A percentile compares a stretch with the other conserved stretches of the same genome.
Conservation (phyloP, 2,888 invertebrate species). For the Nephrotoma flavescens region DNA sequence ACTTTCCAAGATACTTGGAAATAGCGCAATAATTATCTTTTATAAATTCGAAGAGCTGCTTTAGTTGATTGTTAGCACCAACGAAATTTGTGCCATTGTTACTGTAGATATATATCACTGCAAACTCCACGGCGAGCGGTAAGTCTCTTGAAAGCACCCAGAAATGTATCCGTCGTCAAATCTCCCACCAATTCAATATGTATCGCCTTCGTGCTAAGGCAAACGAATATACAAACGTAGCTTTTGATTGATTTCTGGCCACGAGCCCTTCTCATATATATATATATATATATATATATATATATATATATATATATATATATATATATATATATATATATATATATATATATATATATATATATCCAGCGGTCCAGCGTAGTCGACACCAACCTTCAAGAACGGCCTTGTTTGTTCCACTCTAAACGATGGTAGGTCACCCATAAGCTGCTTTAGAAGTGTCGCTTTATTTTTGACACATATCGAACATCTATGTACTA, state of each 20-base stretch:
- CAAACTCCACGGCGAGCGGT: too few relatives aligned
- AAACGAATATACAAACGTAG: constrained; percentile 18
- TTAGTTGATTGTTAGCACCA: constrained; percentile 7
- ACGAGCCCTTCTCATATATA: constrained; percentile 9
- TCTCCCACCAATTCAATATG: too few relatives aligned
- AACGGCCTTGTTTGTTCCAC: constrained; percentile 9
- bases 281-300: too few relatives aligned
- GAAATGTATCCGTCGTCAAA: constrained; percentile 15
- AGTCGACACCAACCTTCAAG: constrained; percentile 12
- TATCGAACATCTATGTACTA: constrained; percentile 9
- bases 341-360: too few relatives aligned
- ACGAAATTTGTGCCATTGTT: too few relatives aligned
- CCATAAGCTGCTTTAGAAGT: constrained; percentile 14
- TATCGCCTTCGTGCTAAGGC: constrained; percentile 14
- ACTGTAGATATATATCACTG: too few relatives aligned
- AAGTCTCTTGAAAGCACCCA: constrained; percentile 13
- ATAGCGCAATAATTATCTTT: too few relatives aligned
- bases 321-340: too few relatives aligned
- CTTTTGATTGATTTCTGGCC: constrained; percentile 14
- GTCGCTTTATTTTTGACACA: constrained; percentile 4
- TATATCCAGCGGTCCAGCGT: constrained; percentile 13
- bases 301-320: too few relatives aligned
- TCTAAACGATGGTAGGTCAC: constrained; percentile 13
- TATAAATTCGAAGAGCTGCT: too few relatives aligned
- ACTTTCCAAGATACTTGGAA: too few relatives aligned